These are phyloP conservation scores for Hypercompe scribonia DNA, from an alignment of 2,888 invertebrate genomes.

Conservation along the genomic window DNA sequence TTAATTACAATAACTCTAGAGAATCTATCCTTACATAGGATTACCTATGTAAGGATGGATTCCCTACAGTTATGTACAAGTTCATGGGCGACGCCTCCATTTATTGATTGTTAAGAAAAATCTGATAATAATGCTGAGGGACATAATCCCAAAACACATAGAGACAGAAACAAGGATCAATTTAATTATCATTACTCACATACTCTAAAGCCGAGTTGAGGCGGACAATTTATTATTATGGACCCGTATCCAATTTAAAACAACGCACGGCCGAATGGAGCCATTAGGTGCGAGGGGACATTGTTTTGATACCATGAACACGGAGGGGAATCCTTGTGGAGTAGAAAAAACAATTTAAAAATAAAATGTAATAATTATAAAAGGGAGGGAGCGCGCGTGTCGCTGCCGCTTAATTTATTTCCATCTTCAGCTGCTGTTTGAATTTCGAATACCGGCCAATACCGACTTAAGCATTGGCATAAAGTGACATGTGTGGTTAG, in stretches of 20 bases:
- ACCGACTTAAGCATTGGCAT: slow-evolving; percentile 53
- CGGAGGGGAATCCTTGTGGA: slow-evolving; percentile 82
- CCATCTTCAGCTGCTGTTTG: slow-evolving; percentile 81
- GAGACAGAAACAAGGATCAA: slow-evolving; percentile 77
- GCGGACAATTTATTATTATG: slow-evolving; percentile 86
- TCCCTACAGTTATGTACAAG: too few relatives aligned
- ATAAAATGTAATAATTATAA: slow-evolving; percentile 86
- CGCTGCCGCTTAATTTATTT: slow-evolving; percentile 81
- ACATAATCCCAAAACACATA: slow-evolving; percentile 53
- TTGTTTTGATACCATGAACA: slow-evolving; percentile 79
- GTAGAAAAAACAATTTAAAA: slow-evolving; percentile 86
- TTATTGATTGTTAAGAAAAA: slow-evolving; percentile 30
- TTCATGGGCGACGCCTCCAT: slow-evolving; percentile 13
- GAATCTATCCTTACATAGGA: slow-evolving; percentile 22
- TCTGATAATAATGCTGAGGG: slow-evolving; percentile 36
- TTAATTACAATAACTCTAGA: background rate
- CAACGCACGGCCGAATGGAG: slow-evolving; percentile 81
- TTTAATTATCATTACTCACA: slow-evolving; percentile 85
- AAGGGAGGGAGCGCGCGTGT: slow-evolving; percentile 84
- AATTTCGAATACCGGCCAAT: slow-evolving; percentile 69
- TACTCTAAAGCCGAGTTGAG: slow-evolving; percentile 79
- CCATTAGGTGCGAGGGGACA: slow-evolving; percentile 78
- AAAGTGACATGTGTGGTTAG: slow-evolving; percentile 70
- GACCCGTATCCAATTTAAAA: slow-evolving; percentile 87
- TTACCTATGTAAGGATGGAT: too few relatives aligned